A percentile compares a stretch with the other conserved stretches of the same genome.
Evolutionary conservation across 2,797 vertebrate genomes (phyloP).

Genomic region (Brotula barbata): DNA sequence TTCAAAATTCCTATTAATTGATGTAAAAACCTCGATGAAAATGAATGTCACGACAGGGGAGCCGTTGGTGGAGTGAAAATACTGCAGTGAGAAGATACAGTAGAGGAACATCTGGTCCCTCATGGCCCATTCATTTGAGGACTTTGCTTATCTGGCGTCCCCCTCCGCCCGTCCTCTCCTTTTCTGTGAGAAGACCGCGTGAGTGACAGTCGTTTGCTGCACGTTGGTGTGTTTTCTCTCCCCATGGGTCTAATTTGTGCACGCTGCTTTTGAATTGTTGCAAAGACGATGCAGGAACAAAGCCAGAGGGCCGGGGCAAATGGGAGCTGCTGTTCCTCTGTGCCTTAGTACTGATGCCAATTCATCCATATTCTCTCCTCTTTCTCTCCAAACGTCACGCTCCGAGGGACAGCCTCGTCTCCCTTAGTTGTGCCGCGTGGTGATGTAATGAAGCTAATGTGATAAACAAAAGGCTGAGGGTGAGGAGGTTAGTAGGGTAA

Average conservation of each 20-base stretch:
- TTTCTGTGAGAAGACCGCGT: conserved; percentile 39
- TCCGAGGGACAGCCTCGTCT: conserved; percentile 17
- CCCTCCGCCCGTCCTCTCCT: conserved; percentile 37
- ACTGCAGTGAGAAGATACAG: conserved; percentile 26
- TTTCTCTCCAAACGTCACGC: conserved; percentile 20
- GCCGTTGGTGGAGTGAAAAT: conserved; percentile 9
- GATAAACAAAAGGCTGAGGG: conserved; percentile 23
- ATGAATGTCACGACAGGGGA: conserved; percentile 9
- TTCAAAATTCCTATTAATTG: no score
- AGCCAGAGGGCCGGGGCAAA: conserved; percentile 60
- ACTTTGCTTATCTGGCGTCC: conserved; percentile 48
- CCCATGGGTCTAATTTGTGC: conserved; percentile 79
- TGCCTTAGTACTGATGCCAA: conserved; percentile 59
- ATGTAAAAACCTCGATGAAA: conserved; percentile 34
- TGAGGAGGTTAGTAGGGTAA: conserved; percentile 41
- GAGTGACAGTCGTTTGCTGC: conserved; percentile 70
- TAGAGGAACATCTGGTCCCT: conserved; percentile 66
- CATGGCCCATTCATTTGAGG: conserved; percentile 60
- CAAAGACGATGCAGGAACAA: conserved; percentile 73
- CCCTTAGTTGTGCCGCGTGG: conserved; percentile 22
- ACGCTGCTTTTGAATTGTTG: conserved; percentile 74
- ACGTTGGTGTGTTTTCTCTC: conserved; percentile 59
- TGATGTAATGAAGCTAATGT: conserved; percentile 27
- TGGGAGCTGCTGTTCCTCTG: conserved; percentile 66
- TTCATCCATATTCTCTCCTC: conserved; percentile 60